These are phyloP conservation scores for Cydia strobilella DNA, from an alignment of 1,140 invertebrate species.

Conservation along the genomic window DNA sequence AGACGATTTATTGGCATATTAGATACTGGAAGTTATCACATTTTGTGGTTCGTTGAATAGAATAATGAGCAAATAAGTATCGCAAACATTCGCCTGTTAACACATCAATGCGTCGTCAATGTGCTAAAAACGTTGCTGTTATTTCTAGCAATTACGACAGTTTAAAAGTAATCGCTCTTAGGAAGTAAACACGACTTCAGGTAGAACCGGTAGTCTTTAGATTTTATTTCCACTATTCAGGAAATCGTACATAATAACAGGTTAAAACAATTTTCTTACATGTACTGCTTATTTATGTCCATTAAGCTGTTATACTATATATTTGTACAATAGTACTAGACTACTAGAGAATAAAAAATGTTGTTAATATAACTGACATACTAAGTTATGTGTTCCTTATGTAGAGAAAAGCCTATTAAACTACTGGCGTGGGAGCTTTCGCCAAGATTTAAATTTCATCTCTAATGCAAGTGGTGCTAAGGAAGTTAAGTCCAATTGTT, in stretches of 20 bases:
- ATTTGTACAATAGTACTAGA: not conserved
- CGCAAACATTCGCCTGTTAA: constrained; percentile 2
- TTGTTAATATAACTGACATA: constrained; percentile 12
- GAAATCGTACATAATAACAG: constrained; percentile 3
- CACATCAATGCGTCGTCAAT: constrained; percentile 20
- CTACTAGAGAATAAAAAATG: not conserved
- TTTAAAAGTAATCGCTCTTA: not conserved
- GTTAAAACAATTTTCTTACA: constrained; percentile 7
- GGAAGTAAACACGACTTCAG: not conserved
- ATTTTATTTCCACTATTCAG: constrained; percentile 9
- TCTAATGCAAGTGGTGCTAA: not conserved
- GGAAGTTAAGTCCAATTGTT: constrained; percentile 7
- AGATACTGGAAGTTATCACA: constrained; percentile 37
- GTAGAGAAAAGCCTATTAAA: constrained; percentile 7
- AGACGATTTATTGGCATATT: constrained; percentile 44
- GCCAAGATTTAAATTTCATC: not conserved
- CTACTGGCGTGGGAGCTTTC: constrained; percentile 1
- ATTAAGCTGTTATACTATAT: not conserved
- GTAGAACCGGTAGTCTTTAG: not conserved
- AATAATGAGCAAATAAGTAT: constrained; percentile 38
- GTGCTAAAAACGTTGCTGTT: not conserved
- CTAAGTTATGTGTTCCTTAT: not conserved
- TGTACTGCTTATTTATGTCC: not conserved
- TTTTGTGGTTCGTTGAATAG: constrained; percentile 40
- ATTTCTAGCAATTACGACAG: constrained; percentile 8